Conservation (phyloP, 2,797 vertebrate genomes). For the Fundulus diaphanus region DNA sequence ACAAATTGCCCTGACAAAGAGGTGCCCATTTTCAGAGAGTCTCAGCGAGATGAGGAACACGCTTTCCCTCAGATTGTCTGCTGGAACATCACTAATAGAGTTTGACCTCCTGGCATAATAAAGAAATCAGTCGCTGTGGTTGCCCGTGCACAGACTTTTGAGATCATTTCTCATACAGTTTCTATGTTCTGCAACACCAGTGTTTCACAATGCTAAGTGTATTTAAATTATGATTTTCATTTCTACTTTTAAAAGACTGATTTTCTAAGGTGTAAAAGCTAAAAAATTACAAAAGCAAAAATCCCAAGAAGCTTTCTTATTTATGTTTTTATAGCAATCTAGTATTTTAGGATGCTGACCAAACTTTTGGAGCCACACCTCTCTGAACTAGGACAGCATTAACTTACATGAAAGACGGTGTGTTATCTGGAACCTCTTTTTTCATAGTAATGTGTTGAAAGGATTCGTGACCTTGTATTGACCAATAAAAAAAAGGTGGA, state of each 20-base stretch:
- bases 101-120: slow-evolving; percentile 64
- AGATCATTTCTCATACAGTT: slow-evolving; percentile 27
- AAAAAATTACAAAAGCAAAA: background rate
- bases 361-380: background rate
- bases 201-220: background rate
- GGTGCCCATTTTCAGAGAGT: slow-evolving; percentile 57
- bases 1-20: slow-evolving; percentile 72
- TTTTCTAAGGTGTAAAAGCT: background rate
- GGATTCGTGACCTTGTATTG: too few species aligned
- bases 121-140: slow-evolving; percentile 50
- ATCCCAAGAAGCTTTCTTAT: background rate
- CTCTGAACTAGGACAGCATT: background rate
- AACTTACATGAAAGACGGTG: background rate
- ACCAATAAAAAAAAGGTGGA: background rate
- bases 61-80: slow-evolving; percentile 55
- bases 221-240: background rate
- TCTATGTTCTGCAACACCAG: background rate
- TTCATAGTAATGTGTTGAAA: too few species aligned
- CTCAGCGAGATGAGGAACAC: slow-evolving; percentile 53
- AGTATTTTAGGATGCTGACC: background rate
- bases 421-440: background rate
- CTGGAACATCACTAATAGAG: slow-evolving; percentile 65
- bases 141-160: slow-evolving; percentile 34
- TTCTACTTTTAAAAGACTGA: background rate
- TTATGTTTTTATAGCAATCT: background rate